Evolutionary conservation across 1,140 invertebrate genomes (phyloP), one percentile per base, ranked within the genome.

Genomic region (Micrasema minimum): DNA sequence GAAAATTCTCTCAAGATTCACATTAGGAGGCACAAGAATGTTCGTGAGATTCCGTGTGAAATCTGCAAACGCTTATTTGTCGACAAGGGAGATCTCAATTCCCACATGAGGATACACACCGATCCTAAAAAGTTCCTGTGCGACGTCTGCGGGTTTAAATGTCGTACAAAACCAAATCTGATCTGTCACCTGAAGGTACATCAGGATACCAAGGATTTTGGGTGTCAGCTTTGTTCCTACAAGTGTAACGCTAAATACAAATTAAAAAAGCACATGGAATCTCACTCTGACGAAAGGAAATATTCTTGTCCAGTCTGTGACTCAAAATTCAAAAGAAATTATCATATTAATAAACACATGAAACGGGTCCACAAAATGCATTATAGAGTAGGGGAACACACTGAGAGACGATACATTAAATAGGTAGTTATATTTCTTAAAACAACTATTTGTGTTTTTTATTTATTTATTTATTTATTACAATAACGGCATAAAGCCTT

Each of bases 291-390:
- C 11, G 69, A 65, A n/a, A 71, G 65, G 38, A 43, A 45, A 4
- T 65, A 22, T 22, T 22, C 37, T 4, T 71, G 69, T 31, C 38
- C 59, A 3, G 9, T 64, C 10, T 70, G 68, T 26, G 82, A 84
- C 57, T 83, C 85, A 67, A 79, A 78, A 45, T 88, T 88, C 67
- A 81, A 77, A 41, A 79, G 82, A 16, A 83, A 81, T 57, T 75
- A 79, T 0, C 81, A 80, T 62, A 75, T 84, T 0, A 84, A 85
- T 65, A 82, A 81, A 74, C 83, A 85, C 65, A 82, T 83, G 79
- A 74, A 76, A n/a, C 80, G 76, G n/a, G 75, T 80, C 4, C 83
- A 85, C 75, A 78, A 79, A 5, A 71, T 82, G 35, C 69, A 79
- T 6, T 83, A 81, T 62, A 81, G 78, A 67, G 81, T 81, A 79